Evolutionary conservation across 2,888 invertebrate genomes (phyloP), one percentile per base, ranked within the genome.

Genomic region (Muschampia plurimacula): DNA sequence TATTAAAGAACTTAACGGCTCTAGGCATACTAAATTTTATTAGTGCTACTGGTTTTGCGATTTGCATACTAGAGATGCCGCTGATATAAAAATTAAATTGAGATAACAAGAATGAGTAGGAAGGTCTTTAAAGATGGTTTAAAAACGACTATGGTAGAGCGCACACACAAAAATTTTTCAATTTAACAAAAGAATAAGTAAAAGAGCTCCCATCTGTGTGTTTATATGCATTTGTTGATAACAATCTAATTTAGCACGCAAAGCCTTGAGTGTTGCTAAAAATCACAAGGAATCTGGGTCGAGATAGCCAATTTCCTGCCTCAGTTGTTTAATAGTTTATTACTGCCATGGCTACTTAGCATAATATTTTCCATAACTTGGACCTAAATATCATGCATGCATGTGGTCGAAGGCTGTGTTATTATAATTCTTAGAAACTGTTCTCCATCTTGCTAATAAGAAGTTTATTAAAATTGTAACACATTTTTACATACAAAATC

Each of bases 271-370:
- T 44, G 41, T 57, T 64, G 44, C 64, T 69, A 63, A 63, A 69
- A 69, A 63, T 69, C 55, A 41, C 12, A 57, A 57, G 15, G 41
- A 57, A 55, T 57, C 10, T 69, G 44, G 69, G 69, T 36, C 52
- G 70, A 57, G 36, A 44, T 1, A 52, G 67, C 28, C 55, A 70
- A 70, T 57, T 70, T 70, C 64, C 69, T 70, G 57, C 15, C 44
- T 64, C 64, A 70, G 44, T 70, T 44, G 13, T 64, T 64, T 41
- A 55, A 65, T 59, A 63, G 32, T 64, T 57, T 64, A 64, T 70
- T 70, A 63, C 62, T 36, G 32, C 60, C 57, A 49, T 28, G 15
- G 8, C 69, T 69, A 6, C 39, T 49, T 63, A 46, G 41, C 39
- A 55, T 55, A 67, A 59, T 36, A 69, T 63, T 69, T 68, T 44